Evolutionary conservation across 2,797 vertebrate genomes (phyloP).

Genomic region (Cynodonichthys magdalenae): DNA sequence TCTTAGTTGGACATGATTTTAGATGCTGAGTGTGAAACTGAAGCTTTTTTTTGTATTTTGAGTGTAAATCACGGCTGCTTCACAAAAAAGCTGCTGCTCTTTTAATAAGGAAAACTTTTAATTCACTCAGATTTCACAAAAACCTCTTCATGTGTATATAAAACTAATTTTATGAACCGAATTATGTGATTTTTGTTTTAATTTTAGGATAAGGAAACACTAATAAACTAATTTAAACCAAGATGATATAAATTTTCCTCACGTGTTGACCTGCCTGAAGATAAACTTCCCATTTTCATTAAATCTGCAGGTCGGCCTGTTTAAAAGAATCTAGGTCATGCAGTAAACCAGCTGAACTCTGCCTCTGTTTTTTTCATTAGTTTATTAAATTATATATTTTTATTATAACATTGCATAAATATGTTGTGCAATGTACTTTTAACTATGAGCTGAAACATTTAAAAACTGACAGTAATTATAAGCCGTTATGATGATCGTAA

Average conservation of each 20-base stretch:
- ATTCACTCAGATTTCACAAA: constrained; percentile 14
- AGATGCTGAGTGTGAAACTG: constrained; percentile 5
- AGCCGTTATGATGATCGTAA: not conserved
- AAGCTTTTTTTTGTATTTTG: constrained; percentile 3
- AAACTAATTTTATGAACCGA: not conserved
- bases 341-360: not conserved
- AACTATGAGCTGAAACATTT: not conserved
- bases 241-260: not conserved
- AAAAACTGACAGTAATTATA: not conserved
- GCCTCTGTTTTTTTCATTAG: not conserved
- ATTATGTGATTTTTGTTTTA: not conserved
- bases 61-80: constrained; percentile 32
- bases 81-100: constrained; percentile 11
- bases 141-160: not conserved
- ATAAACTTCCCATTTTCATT: not conserved
- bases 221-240: not conserved
- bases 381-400: no score
- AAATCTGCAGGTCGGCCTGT: not conserved
- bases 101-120: not conserved
- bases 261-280: not conserved
- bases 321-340: not conserved
- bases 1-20: constrained; percentile 36
- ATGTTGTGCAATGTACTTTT: no score
- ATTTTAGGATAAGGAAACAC: not conserved
- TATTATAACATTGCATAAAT: no score